Evolutionary conservation across 1,140 invertebrate genomes (phyloP).

Genomic region (Plodia interpunctella): DNA sequence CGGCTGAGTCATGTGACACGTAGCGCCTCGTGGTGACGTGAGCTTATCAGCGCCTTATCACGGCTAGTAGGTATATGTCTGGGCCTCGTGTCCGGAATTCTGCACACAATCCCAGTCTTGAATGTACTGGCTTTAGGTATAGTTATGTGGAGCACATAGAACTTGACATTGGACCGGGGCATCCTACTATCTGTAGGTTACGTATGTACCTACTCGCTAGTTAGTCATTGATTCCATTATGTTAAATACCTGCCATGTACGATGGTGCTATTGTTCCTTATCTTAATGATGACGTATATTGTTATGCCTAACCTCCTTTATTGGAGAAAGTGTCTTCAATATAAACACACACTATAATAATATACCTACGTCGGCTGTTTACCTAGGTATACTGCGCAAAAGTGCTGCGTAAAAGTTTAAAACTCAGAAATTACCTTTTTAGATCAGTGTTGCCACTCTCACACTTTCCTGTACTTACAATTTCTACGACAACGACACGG

Average conservation of each 20-base stretch:
- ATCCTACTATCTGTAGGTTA: background rate
- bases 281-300: no score
- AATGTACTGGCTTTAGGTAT: background rate
- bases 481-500: no score
- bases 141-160: background rate
- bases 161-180: conserved; percentile 3
- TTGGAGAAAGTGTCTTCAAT: no score
- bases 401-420: no score
- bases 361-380: no score
- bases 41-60: conserved; percentile 14
- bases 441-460: no score
- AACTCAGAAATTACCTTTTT: no score
- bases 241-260: background rate
- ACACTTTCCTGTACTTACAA: no score
- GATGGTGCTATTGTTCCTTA: background rate
- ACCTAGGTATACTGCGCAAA: no score
- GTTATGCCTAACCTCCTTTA: no score
- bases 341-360: no score
- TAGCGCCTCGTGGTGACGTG: conserved; percentile 24
- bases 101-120: background rate
- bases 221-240: background rate
- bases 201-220: background rate
- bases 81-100: background rate
- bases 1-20: conserved; percentile 25
- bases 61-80: background rate